Evolutionary conservation across 2,113 vertebrate species (phyloP).

Genomic region (Hippocampus barbouri): DNA sequence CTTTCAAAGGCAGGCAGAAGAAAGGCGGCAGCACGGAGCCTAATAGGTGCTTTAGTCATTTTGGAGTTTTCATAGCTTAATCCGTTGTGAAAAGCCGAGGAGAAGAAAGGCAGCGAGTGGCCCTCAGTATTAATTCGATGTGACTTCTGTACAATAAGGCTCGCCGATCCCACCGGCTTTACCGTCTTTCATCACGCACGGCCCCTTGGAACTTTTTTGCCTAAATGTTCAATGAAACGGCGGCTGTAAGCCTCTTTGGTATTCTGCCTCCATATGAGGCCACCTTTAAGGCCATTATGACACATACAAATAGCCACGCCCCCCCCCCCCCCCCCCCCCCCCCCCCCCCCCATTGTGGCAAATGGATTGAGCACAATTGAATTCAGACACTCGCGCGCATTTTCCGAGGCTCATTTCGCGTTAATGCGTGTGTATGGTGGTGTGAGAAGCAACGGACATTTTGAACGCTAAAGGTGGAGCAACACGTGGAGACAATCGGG

Average conservation of each 20-base stretch:
- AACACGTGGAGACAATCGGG: no score
- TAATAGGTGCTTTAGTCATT: slow-evolving; percentile 98
- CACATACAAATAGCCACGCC: slow-evolving; percentile 65
- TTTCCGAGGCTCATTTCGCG: slow-evolving; percentile 66
- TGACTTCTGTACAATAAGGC: slow-evolving; percentile 98
- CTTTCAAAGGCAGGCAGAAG: slow-evolving; percentile 62
- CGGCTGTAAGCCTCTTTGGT: slow-evolving; percentile 77
- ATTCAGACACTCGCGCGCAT: slow-evolving; percentile 62
- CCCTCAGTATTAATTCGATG: slow-evolving; percentile 99
- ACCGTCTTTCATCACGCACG: slow-evolving; percentile 79
- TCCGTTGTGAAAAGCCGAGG: slow-evolving; percentile 97
- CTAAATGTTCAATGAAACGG: slow-evolving; percentile 81
- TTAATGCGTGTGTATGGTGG: no score
- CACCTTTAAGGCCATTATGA: slow-evolving; percentile 71
- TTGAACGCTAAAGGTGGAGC: no score
- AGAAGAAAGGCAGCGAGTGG: slow-evolving; percentile 96
- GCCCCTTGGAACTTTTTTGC: slow-evolving; percentile 75
- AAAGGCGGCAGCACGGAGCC: slow-evolving; percentile 69
- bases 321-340: slow-evolving; percentile 7
- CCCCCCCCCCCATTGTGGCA: slow-evolving; percentile 51
- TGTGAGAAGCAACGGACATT: no score
- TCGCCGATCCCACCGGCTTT: slow-evolving; percentile 83
- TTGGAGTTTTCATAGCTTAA: slow-evolving; percentile 99
- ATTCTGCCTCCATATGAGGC: slow-evolving; percentile 67
- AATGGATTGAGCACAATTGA: slow-evolving; percentile 67